Percentiles rank a stretch among this genome's conserved stretches.
These are phyloP conservation scores for Stramonita haemastoma DNA, from an alignment of 2,888 invertebrate species.

Conservation along the genomic window DNA sequence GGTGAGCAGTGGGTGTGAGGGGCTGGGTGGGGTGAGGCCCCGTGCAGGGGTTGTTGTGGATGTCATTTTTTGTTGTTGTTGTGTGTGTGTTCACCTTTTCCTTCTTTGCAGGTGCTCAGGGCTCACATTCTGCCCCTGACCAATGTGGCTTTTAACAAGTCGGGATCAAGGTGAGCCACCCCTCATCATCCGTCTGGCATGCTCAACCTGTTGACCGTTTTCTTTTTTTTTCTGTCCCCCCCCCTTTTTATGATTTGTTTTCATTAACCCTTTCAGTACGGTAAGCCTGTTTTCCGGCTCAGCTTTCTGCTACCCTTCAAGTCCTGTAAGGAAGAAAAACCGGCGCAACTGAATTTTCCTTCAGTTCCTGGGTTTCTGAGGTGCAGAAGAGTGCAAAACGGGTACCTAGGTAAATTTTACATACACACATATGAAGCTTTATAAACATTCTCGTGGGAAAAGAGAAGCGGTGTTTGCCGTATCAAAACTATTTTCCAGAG, in stretches of 20 bases:
- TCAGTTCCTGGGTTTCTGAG: too few species aligned
- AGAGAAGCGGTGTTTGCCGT: too few species aligned
- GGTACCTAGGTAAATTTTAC: too few species aligned
- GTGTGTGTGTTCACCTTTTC: neutral
- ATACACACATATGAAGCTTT: too few species aligned
- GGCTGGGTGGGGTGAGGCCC: neutral
- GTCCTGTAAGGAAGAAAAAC: too few species aligned
- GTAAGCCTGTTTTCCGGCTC: too few species aligned
- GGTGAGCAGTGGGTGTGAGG: neutral
- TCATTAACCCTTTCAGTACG: too few species aligned
- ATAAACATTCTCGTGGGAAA: too few species aligned
- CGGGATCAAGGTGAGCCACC: conserved; percentile 74
- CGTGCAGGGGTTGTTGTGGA: neutral
- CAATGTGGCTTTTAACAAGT: conserved; percentile 78
- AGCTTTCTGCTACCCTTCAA: too few species aligned
- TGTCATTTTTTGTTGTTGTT: neutral
- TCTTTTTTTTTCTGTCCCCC: neutral
- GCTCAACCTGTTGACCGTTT: neutral
- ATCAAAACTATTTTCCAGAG: too few species aligned
- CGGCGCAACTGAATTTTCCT: too few species aligned
- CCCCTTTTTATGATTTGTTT: conserved; percentile 1
- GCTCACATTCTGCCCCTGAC: conserved; percentile 78
- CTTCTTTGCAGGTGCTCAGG: conserved; percentile 70
- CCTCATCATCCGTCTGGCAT: neutral
- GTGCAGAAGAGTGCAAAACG: too few species aligned